Evolutionary conservation across 2,888 invertebrate species (phyloP), one percentile per base, ranked within the genome.

Genomic region (Agrotis clavis): DNA sequence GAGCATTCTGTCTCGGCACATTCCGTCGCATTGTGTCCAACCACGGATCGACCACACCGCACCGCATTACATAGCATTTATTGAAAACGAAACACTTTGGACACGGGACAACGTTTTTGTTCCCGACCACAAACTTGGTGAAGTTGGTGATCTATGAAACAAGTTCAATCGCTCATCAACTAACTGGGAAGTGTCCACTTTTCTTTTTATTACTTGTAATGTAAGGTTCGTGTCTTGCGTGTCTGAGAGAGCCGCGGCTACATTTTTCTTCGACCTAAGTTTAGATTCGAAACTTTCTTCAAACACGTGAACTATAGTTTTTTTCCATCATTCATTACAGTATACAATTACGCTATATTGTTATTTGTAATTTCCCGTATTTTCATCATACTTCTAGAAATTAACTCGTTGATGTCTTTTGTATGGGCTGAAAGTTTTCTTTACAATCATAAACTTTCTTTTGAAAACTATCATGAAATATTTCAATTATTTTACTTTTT

Each of bases 1-100:
- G 89, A 81, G 83, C 89, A 88, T 88, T 90, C 87, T 74, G 86
- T 81, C 85, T 73, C 86, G 87, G 87, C 85, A 84, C 93, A 94
- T 94, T 94, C 94, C 92, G 72, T 25, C 64, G 87, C 86, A 90
- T 93, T 94, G 94, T 93, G 79, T 47, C 60, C 80, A 79, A 84
- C 89, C 81, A 73, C 82, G 80, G 71, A 77, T 72, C 90, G 85
- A 89, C 90, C 90, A 88, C 88, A 84, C 83, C 86, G 82, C 86
- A 83, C 83, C 85, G 83, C 86, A 90, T 90, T 90, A 91, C 79
- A 85, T 78, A 81, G 85, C 81, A 90, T 90, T 90, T 77, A 91
- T 92, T 90, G 88, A 89, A 88, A 90, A 87, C 84, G 84, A 87
- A 88, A 86, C 82, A 86, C 83, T 88, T 88, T 88, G 79, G 88